Percentiles rank a stretch among this genome's conserved stretches.
These are phyloP conservation scores for Apeira syringaria DNA, from an alignment of 2,888 invertebrate species.

Conservation along the genomic window DNA sequence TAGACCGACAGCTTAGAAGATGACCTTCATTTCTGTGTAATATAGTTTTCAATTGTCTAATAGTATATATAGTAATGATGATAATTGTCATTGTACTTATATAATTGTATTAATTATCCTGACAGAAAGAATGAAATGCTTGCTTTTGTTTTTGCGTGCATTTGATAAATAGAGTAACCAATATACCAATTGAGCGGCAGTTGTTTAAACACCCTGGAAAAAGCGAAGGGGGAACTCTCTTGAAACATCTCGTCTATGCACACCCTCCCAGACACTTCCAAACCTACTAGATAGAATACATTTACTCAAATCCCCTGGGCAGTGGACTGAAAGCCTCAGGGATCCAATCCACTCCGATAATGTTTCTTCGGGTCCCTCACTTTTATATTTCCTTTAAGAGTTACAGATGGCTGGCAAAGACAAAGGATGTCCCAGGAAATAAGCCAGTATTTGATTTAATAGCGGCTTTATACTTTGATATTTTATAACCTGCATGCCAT, in stretches of 20 bases:
- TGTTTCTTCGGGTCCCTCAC: slow-evolving; percentile 44
- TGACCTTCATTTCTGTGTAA: no score
- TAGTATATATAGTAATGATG: no score
- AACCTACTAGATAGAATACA: slow-evolving; percentile 42
- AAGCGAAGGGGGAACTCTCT: slow-evolving; percentile 3
- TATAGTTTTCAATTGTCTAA: no score
- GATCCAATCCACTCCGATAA: slow-evolving; percentile 53
- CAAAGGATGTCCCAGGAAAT: slow-evolving; percentile 20
- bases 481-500: no score
- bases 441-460: slow-evolving; percentile 16
- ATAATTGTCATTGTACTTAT: no score
- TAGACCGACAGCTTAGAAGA: no score
- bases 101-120: no score
- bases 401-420: slow-evolving; percentile 34
- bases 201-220: slow-evolving; percentile 10
- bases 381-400: slow-evolving; percentile 46
- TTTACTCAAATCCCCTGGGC: slow-evolving; percentile 46
- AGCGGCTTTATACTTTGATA: no score
- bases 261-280: slow-evolving; percentile 38
- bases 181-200: slow-evolving; percentile 9
- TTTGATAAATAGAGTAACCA: neutral
- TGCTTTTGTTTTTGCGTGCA: neutral
- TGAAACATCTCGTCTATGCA: slow-evolving; percentile 20
- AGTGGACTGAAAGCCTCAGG: slow-evolving; percentile 49
- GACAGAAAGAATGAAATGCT: no score